Base-by-base conservation (phyloP, 2,113 vertebrate species). In the Strigops habroptila region DNA sequence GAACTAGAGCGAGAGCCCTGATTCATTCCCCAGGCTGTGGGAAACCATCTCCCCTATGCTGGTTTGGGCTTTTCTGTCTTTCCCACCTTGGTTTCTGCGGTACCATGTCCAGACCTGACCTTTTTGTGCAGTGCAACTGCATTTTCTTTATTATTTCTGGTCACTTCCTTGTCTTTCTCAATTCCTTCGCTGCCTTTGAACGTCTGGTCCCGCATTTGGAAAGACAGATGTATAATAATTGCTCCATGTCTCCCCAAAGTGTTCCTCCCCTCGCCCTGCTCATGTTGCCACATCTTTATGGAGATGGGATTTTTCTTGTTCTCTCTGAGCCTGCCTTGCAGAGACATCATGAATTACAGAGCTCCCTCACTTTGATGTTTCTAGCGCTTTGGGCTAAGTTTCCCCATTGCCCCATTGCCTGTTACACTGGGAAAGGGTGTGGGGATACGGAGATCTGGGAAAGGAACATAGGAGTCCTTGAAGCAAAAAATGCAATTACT, bases 261-360 rank as follows among this genome's bases (percentile, higher is more conserved):
- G 15, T 60, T 86, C 62, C 73, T 75, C n/a, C 39, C 7, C 4
- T 2, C 7, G 0, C 31, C 23, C 46, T 48, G 46, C 79, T 91
- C 41, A 2, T 48, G 52, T 64, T 81, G 60, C 62, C 52, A 46
- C 80, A 49, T 92, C 70, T 24, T 74, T 30, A 41, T 69, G 57
- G 41, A 88, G n/a, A 60, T 22, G 41, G 77, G 35, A 24, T 79
- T 76, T 65, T 94, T 81, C 83, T 10, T 21, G 2, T 31, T 63
- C 31, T 52, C n/a, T 28, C 30, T 0, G 0, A 55, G 57, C 44
- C 67, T 46, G 60, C 39, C 70, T 85, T 1, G 0, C 59, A 71
- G 44, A 46, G 28, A 49, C 7, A 52, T 39, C 62, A 30, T 12
- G 30, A 88, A 68, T 65, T 76, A 48, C 65, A 73, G 65, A 52